These are phyloP conservation scores for Rhagologus leucostigma DNA, from an alignment of 2,113 vertebrate species.

Conservation along the genomic window DNA sequence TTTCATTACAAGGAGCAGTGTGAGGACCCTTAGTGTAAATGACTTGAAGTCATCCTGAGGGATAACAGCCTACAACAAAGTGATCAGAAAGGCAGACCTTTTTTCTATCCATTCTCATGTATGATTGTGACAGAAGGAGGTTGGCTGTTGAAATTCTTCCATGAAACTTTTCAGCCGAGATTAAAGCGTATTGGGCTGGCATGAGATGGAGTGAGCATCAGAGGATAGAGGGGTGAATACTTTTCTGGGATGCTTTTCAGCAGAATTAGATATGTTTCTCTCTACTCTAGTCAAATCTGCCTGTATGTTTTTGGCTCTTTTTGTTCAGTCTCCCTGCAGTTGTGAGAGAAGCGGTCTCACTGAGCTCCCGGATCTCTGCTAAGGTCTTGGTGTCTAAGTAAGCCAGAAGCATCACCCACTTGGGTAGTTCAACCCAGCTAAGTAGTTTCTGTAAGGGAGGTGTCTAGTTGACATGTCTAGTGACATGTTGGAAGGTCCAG, in stretches of 20 bases:
- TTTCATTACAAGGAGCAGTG: fast-evolving
- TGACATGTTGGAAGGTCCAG: not conserved
- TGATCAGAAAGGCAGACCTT: not conserved
- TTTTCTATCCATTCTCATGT: not conserved
- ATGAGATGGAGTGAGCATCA: not conserved
- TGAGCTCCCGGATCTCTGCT: not conserved
- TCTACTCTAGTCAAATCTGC: not conserved
- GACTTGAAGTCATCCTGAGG: not conserved
- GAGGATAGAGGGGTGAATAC: not conserved
- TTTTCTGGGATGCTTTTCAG: not conserved
- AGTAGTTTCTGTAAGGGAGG: not conserved
- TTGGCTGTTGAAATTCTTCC: not conserved
- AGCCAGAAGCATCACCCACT: not conserved
- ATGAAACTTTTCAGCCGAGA: not conserved
- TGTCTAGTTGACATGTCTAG: not conserved
- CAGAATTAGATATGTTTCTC: not conserved
- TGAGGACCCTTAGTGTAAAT: not conserved
- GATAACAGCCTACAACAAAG: not conserved
- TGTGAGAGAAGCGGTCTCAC: not conserved
- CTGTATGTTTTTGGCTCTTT: not conserved
- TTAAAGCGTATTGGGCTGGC: not conserved
- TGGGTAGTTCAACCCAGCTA: not conserved
- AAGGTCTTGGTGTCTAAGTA: not conserved
- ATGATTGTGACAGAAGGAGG: not conserved
- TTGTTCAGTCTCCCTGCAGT: fast-evolving